Evolutionary conservation across 2,113 vertebrate species (phyloP), one percentile per base, ranked within the genome.

Genomic region (Cyprinodon tularosa): DNA sequence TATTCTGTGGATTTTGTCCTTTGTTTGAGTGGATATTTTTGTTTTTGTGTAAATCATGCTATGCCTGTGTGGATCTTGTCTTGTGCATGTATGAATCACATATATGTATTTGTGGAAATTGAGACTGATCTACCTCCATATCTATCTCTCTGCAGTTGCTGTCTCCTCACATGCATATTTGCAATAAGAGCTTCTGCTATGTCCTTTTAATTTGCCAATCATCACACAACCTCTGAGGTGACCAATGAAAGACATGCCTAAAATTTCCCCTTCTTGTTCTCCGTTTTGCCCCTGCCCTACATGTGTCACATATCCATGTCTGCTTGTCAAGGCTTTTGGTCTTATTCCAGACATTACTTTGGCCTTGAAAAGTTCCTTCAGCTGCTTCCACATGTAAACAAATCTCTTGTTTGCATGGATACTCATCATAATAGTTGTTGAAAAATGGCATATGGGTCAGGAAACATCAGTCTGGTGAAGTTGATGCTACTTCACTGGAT

Each of bases 311-410:
- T 66, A 12, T 45, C n/a, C 42, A 29, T 45, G 12, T 66, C 4
- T 22, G 45, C n/a, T 45, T 22, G n/a, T 66, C 4, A 45, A 66
- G 4, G n/a, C 29, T 36, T 45, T n/a, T 11, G 20, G 12, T 66
- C 12, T 14, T 47, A 29, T 66, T 36, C 20, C 64, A 47, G 42
- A 12, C 5, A 47, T 66, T 66, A 36, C n/a, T 47, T 66, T 42
- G 64, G 63, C 40, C 42, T 65, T 22, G 20, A 12, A 66, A 47
- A 66, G 20, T 42, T 45, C n/a, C 22, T 66, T 29, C n/a, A 66
- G 64, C 64, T 66, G 42, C 42, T 66, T 12, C 40, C 63, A 44
- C 40, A 4, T 65, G 63, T 65, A 65, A 65, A 66, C 42, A 66
- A 45, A 44, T 45, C 45, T n/a, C n/a, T 22, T 47, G 42, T 47